phyloP scores from a whole-genome alignment of 2,888 invertebrate genomes.

The Pachymerium ferrugineum region DNA sequence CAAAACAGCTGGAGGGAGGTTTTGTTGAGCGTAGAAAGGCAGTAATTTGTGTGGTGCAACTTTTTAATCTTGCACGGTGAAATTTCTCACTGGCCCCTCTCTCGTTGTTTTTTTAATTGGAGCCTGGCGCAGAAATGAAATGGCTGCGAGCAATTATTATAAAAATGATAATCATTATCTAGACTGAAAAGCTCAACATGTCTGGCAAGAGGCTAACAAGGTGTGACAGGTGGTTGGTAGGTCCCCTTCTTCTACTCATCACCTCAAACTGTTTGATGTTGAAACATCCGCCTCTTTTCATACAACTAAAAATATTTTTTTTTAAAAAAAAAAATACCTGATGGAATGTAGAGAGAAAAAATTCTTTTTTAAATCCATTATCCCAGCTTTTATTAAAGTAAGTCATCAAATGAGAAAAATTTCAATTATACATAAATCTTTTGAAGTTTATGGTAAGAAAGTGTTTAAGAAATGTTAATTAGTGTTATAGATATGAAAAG shows the following conservation, averaged over 20 bases:
- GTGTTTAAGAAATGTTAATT: neutral
- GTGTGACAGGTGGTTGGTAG: constrained; percentile 23
- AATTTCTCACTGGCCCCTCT: too few species aligned
- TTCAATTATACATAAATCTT: neutral
- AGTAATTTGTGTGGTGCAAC: neutral
- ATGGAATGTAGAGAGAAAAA: neutral
- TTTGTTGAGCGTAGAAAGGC: neutral
- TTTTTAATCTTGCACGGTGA: constrained; percentile 14
- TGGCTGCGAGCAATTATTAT: constrained; percentile 25
- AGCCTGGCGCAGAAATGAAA: constrained; percentile 3
- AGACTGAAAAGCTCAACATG: constrained; percentile 1
- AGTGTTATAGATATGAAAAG: neutral
- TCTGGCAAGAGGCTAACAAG: constrained; percentile 22
- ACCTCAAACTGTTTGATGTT: neutral
- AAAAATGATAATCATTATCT: neutral
- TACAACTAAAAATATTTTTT: neutral
- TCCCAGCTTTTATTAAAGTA: too few species aligned
- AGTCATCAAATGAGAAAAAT: too few species aligned
- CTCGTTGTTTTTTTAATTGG: neutral
- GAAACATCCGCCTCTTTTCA: constrained; percentile 16
- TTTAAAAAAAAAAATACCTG: too few species aligned
- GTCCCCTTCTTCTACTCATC: constrained; percentile 4
- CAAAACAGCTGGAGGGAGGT: neutral
- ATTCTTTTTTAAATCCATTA: too few species aligned
- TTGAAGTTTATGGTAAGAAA: neutral